These are phyloP conservation scores for Phalacrocorax aristotelis DNA, from an alignment of 2,113 vertebrate species.

Conservation along the genomic window DNA sequence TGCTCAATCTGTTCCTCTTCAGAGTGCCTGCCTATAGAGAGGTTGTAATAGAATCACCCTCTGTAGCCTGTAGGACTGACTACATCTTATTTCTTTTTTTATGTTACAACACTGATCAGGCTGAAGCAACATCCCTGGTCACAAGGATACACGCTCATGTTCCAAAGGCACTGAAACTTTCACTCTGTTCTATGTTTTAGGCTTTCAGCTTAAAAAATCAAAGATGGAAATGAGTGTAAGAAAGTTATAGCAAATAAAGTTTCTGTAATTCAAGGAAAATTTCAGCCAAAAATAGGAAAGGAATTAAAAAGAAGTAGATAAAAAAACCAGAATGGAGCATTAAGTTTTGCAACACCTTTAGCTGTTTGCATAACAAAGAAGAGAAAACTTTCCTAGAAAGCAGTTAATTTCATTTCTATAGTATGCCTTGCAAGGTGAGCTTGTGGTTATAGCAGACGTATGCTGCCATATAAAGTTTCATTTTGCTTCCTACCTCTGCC, in stretches of 20 bases:
- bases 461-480: neutral
- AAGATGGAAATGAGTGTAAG: neutral
- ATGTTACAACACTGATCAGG: neutral
- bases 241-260: neutral
- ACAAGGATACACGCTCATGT: neutral
- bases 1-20: neutral
- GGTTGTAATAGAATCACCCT: neutral
- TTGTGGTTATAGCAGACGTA: neutral
- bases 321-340: neutral
- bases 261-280: neutral
- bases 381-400: neutral
- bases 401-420: neutral
- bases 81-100: neutral
- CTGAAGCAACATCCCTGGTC: neutral
- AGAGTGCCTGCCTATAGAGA: neutral
- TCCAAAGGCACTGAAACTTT: neutral
- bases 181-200: neutral
- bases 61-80: neutral
- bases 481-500: neutral
- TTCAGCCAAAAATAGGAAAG: neutral
- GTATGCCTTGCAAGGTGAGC: neutral
- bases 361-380: neutral
- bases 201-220: neutral
- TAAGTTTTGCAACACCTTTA: neutral
- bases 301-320: neutral